Conservation (phyloP, 2,113 vertebrate species). For the Sminthopsis crassicaudata region DNA sequence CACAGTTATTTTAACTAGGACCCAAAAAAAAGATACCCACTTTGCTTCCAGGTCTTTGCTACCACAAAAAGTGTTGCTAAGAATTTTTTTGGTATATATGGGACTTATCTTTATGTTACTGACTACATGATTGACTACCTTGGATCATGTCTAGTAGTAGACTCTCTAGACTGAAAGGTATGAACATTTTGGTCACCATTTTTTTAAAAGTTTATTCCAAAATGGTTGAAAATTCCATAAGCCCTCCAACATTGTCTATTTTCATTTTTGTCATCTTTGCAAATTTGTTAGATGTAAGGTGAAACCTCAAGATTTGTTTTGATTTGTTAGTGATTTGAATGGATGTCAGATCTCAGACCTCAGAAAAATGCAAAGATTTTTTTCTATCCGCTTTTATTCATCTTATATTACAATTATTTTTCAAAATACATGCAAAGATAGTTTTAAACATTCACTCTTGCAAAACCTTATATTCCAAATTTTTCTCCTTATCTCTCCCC, state of each 20-base stretch:
- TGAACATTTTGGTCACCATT: not conserved
- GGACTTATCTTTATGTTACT: not conserved
- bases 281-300: not conserved
- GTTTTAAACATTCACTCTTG: no score
- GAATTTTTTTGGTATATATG: not conserved
- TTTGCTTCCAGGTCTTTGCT: not conserved
- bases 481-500: no score
- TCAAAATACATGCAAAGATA: no score
- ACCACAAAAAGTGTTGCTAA: not conserved
- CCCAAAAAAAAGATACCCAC: not conserved
- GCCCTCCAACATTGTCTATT: not conserved
- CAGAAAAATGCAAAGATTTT: not conserved
- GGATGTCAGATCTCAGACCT: not conserved
- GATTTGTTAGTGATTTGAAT: not conserved
- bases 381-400: not conserved
- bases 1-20: not conserved
- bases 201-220: not conserved
- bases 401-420: no score
- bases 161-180: not conserved
- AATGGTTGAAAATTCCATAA: not conserved
- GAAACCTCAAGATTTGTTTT: not conserved
- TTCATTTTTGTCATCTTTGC: not conserved
- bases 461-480: no score
- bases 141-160: not conserved
- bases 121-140: not conserved